Percentiles rank a stretch among this genome's conserved stretches.
phyloP scores from a whole-genome alignment of 1,140 invertebrate species.

The Glossosoma conforme region DNA sequence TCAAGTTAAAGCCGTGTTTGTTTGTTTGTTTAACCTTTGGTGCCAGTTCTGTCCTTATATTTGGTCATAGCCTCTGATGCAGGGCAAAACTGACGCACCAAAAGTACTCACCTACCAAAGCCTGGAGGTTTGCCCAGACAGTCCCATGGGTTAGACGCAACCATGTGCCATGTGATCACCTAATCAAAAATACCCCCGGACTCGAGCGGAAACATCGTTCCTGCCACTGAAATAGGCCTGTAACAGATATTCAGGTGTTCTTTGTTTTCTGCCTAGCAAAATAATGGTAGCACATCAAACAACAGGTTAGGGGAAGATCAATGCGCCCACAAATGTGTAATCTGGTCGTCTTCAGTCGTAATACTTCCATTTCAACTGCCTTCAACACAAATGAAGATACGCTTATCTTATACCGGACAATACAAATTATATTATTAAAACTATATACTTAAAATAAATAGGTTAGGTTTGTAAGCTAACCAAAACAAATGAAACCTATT shows the following conservation, averaged over 20 bases:
- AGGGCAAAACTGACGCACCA: slow-evolving; percentile 29
- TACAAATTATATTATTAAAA: too few species aligned
- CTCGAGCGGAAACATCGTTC: slow-evolving; percentile 21
- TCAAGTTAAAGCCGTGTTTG: too few species aligned
- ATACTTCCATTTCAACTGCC: too few species aligned
- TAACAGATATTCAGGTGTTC: slow-evolving; percentile 66
- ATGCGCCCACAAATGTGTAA: too few species aligned
- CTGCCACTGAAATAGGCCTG: slow-evolving; percentile 48
- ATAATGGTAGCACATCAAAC: too few species aligned
- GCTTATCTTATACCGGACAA: too few species aligned
- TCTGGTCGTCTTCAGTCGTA: too few species aligned
- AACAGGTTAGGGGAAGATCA: too few species aligned
- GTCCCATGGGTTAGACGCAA: slow-evolving; percentile 6
- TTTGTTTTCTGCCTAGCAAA: slow-evolving; percentile 22
- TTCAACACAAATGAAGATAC: too few species aligned
- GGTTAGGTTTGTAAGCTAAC: too few species aligned
- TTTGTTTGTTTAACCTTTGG: slow-evolving; percentile 20
- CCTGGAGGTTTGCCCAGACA: neutral
- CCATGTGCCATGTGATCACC: slow-evolving; percentile 17
- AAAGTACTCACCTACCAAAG: slow-evolving; percentile 30
- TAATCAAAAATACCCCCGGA: slow-evolving; percentile 28
- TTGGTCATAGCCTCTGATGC: neutral
- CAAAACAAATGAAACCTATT: too few species aligned
- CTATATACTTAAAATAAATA: too few species aligned
- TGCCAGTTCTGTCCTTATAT: slow-evolving; percentile 26